phyloP scores from a whole-genome alignment of 1,140 invertebrate species.

The Scaptomyza pallida region DNA sequence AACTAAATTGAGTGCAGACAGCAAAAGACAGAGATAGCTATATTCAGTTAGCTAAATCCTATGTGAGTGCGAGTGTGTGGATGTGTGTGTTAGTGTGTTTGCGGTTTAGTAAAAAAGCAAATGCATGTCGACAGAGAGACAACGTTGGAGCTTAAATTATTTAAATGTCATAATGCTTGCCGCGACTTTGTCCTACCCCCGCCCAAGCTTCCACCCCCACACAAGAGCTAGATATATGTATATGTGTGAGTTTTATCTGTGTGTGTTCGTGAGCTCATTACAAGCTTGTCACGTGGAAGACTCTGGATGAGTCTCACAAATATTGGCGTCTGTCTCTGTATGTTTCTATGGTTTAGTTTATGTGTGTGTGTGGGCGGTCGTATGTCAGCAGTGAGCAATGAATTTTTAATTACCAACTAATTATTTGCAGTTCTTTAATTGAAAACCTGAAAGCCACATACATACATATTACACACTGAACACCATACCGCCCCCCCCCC shows the following conservation, averaged over 20 bases:
- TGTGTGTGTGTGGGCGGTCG: slow-evolving; percentile 37
- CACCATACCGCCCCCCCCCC: too few relatives aligned
- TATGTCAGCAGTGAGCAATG: slow-evolving; percentile 46
- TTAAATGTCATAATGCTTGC: slow-evolving; percentile 57
- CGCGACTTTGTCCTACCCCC: slow-evolving; percentile 15
- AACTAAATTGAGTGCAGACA: slow-evolving; percentile 76
- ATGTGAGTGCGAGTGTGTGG: slow-evolving; percentile 5
- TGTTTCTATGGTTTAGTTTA: slow-evolving; percentile 12
- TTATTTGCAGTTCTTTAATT: slow-evolving; percentile 72
- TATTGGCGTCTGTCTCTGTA: slow-evolving; percentile 1
- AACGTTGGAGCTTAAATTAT: slow-evolving; percentile 60
- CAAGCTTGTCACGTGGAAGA: slow-evolving; percentile 45
- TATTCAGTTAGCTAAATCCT: slow-evolving; percentile 23
- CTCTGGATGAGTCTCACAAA: slow-evolving; percentile 30
- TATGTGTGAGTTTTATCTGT: slow-evolving; percentile 4
- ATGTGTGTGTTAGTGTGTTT: slow-evolving; percentile 13
- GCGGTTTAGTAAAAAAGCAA: slow-evolving; percentile 55
- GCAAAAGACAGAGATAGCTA: slow-evolving; percentile 4
- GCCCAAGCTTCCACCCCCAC: neutral
- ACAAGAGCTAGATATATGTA: neutral
- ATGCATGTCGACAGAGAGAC: slow-evolving; percentile 49
- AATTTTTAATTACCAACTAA: slow-evolving; percentile 71
- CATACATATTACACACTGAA: neutral
- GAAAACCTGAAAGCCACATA: slow-evolving; percentile 46
- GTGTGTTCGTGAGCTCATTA: slow-evolving; percentile 52